These are phyloP conservation scores for Mobula hypostoma DNA, from an alignment of 2,113 vertebrate genomes.

Conservation along the genomic window DNA sequence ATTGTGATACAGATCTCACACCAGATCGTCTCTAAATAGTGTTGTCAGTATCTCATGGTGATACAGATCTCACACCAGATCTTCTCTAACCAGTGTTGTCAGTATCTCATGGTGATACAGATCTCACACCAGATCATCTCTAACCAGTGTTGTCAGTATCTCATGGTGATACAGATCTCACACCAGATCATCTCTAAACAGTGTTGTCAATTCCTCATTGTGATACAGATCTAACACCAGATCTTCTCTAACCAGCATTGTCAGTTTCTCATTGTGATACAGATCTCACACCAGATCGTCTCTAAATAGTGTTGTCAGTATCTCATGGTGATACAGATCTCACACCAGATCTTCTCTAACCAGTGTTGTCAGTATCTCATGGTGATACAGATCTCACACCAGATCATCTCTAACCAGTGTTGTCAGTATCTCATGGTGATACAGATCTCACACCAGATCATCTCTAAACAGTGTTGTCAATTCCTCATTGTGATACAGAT, in stretches of 20 bases:
- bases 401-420: background rate
- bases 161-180: background rate
- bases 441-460: too few species aligned
- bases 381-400: background rate
- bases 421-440: too few species aligned
- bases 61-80: background rate
- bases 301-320: too few species aligned
- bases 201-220: background rate
- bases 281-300: background rate
- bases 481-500: background rate
- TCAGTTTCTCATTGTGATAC: background rate
- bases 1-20: background rate
- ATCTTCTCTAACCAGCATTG: background rate
- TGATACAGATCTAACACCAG: background rate
- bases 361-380: background rate
- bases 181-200: background rate
- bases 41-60: background rate
- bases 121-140: background rate
- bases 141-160: too few species aligned
- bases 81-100: too few species aligned
- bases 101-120: background rate
- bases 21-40: background rate
- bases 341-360: too few species aligned
- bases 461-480: too few species aligned
- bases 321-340: background rate